A percentile compares a stretch with the other conserved stretches of the same genome.
Evolutionary conservation across 2,888 invertebrate genomes (phyloP).

Genomic region (Synanthedon formicaeformis): DNA sequence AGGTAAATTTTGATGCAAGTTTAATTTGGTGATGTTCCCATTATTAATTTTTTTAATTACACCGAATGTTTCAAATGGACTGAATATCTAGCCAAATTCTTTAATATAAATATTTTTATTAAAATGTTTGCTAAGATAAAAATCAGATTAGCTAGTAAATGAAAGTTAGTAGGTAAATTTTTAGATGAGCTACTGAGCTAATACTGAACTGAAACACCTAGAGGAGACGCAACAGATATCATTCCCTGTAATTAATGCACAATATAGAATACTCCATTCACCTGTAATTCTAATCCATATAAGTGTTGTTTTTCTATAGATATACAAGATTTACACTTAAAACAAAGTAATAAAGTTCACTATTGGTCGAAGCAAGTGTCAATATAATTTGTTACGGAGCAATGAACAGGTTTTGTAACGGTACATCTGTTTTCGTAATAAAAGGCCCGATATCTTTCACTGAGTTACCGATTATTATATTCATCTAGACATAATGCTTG

Average conservation of each 20-base stretch:
- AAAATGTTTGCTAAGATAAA: too few species aligned
- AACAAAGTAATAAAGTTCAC: slow-evolving; percentile 11
- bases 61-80: too few species aligned
- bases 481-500: slow-evolving; percentile 52
- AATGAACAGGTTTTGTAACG: slow-evolving; percentile 38
- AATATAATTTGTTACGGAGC: slow-evolving; percentile 11
- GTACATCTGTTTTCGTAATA: slow-evolving; percentile 58
- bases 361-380: slow-evolving; percentile 9
- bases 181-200: too few species aligned
- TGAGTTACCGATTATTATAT: slow-evolving; percentile 58
- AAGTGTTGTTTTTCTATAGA: slow-evolving; percentile 7
- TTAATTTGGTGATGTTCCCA: too few species aligned
- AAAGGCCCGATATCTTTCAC: slow-evolving; percentile 40
- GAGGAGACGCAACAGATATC: slow-evolving; percentile 1
- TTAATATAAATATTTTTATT: too few species aligned
- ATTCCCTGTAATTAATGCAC: slow-evolving; percentile 4
- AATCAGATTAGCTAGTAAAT: too few species aligned
- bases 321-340: slow-evolving; percentile 13
- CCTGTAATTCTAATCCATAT: slow-evolving; percentile 37
- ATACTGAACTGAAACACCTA: too few species aligned
- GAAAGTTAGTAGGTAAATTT: too few species aligned
- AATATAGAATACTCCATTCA: slow-evolving; percentile 24
- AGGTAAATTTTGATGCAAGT: too few species aligned
- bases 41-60: too few species aligned
- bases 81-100: too few species aligned